Percentiles rank a stretch among this genome's conserved stretches.
Conservation (phyloP, 2,888 invertebrate species). For the Euproctis similis region DNA sequence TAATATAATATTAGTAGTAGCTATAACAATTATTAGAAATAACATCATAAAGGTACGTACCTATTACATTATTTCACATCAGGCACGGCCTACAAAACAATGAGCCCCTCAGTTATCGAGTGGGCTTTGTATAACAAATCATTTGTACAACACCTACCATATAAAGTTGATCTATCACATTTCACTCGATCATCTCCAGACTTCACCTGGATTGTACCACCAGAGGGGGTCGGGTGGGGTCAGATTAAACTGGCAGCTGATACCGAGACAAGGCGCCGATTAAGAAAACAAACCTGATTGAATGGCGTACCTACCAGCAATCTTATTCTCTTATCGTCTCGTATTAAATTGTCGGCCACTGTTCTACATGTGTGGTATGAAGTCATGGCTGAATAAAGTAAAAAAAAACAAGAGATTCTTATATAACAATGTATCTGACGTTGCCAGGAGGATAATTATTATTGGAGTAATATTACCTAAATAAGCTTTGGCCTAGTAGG, state of each 20-base stretch:
- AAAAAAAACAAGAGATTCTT: no score
- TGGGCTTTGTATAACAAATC: slow-evolving; percentile 51
- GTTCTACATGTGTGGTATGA: no score
- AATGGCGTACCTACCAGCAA: slow-evolving; percentile 38
- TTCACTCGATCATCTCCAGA: slow-evolving; percentile 21
- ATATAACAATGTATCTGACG: no score
- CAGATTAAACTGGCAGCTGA: slow-evolving; percentile 26
- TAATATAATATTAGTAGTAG: no score
- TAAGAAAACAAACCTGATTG: slow-evolving; percentile 57
- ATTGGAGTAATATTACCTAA: no score
- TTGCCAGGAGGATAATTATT: no score
- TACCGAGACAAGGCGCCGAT: slow-evolving; percentile 46
- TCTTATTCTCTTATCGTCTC: slow-evolving; percentile 44
- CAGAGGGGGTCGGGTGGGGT: slow-evolving; percentile 20
- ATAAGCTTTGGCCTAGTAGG: no score
- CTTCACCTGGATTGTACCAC: slow-evolving; percentile 6
- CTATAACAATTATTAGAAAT: no score
- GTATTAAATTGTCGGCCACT: slow-evolving; percentile 35
- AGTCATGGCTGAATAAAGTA: no score
- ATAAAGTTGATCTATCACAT: slow-evolving; percentile 30
- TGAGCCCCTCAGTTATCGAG: slow-evolving; percentile 53
- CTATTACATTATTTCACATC: slow-evolving; percentile 45
- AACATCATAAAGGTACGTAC: no score
- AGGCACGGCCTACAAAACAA: slow-evolving; percentile 50
- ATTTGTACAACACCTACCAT: slow-evolving; percentile 40